These are phyloP conservation scores for Lasius platythorax DNA, from an alignment of 2,888 invertebrate species.

Conservation along the genomic window DNA sequence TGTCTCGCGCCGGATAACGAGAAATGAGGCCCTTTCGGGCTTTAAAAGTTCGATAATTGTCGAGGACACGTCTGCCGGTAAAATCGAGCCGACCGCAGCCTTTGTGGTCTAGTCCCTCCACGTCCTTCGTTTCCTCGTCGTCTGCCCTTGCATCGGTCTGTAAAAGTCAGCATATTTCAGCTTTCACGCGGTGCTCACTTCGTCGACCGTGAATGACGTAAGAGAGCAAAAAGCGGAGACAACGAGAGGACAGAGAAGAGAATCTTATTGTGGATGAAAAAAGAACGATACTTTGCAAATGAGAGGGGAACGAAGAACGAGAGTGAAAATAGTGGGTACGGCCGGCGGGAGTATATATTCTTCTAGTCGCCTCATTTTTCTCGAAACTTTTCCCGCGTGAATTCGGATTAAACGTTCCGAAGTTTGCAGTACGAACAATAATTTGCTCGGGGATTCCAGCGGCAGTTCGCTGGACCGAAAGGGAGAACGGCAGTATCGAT, in stretches of 20 bases:
- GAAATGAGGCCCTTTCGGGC: constrained; percentile 78
- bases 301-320: constrained; percentile 37
- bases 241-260: constrained; percentile 32
- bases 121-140: constrained; percentile 65
- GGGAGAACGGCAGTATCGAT: constrained; percentile 69
- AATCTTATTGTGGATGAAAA: constrained; percentile 14
- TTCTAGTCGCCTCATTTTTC: constrained; percentile 35
- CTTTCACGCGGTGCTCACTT: constrained; percentile 64
- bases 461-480: constrained; percentile 55
- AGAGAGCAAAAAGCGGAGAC: constrained; percentile 37
- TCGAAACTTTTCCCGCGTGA: constrained; percentile 42
- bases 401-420: constrained; percentile 61
- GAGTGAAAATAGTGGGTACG: constrained; percentile 46
- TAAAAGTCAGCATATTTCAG: constrained; percentile 86
- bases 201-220: constrained; percentile 58
- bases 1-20: constrained; percentile 73
- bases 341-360: constrained; percentile 18
- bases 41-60: constrained; percentile 85
- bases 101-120: constrained; percentile 81
- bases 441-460: constrained; percentile 52
- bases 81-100: constrained; percentile 85
- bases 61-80: constrained; percentile 84
- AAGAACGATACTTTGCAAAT: constrained; percentile 36
- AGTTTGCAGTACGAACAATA: constrained; percentile 60
- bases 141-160: constrained; percentile 74